Conservation (phyloP, 1,140 invertebrate genomes). For the Acyrthosiphon pisum region DNA sequence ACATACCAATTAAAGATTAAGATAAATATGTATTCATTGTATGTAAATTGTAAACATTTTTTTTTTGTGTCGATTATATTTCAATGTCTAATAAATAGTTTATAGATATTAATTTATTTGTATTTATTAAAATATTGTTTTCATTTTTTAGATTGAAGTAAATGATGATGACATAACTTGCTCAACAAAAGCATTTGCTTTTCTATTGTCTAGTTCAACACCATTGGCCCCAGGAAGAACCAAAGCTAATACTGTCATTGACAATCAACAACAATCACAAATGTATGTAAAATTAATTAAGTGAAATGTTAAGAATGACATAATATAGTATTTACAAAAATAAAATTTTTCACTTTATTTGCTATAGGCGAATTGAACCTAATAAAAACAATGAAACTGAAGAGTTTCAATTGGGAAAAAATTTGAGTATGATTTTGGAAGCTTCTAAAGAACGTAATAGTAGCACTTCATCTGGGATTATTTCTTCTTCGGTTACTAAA, state of each 20-base stretch:
- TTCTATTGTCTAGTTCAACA: slow-evolving; percentile 49
- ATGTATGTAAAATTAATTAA: neutral
- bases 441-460: slow-evolving; percentile 59
- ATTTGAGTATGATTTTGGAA: slow-evolving; percentile 60
- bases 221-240: neutral
- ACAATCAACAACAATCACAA: neutral
- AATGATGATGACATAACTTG: slow-evolving; percentile 52
- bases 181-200: slow-evolving; percentile 54
- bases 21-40: no score
- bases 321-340: neutral
- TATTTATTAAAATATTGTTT: neutral
- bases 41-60: no score
- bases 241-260: neutral
- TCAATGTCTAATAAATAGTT: no score
- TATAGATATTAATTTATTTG: no score
- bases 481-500: neutral
- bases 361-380: neutral
- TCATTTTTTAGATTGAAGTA: slow-evolving; percentile 21
- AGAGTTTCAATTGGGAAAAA: slow-evolving; percentile 28
- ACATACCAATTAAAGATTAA: no score
- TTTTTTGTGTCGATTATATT: no score
- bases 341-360: neutral
- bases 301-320: neutral
- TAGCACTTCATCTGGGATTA: slow-evolving; percentile 52
- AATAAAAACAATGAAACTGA: neutral